Percentiles rank a stretch among this genome's conserved stretches.
Evolutionary conservation across 1,140 invertebrate species (phyloP).

Genomic region (Mesaphorura yosii): DNA sequence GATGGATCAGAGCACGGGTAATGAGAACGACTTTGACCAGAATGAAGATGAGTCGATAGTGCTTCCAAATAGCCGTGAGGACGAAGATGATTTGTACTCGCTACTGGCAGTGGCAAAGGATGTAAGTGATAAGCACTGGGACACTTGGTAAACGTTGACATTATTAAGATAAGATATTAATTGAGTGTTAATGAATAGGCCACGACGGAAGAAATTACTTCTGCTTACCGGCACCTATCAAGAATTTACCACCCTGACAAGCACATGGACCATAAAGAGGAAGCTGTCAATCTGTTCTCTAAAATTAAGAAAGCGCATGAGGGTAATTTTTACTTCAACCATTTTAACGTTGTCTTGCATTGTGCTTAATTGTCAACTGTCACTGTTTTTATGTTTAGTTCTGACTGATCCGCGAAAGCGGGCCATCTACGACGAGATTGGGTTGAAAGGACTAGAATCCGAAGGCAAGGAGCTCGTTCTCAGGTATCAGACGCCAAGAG

Average conservation of each 20-base stretch:
- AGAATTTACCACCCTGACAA: slow-evolving; percentile 92
- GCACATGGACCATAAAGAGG: slow-evolving; percentile 66
- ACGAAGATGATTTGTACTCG: slow-evolving; percentile 5
- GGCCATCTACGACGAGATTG: slow-evolving; percentile 68
- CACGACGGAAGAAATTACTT: slow-evolving; percentile 73
- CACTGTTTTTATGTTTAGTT: slow-evolving; percentile 43
- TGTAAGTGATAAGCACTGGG: background rate
- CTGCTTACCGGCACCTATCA: slow-evolving; percentile 77
- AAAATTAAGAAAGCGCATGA: slow-evolving; percentile 87
- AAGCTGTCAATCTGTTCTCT: slow-evolving; percentile 83
- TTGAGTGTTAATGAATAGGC: slow-evolving; percentile 47
- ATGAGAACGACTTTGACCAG: background rate
- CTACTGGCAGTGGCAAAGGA: background rate
- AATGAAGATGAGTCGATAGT: background rate
- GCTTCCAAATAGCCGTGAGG: background rate
- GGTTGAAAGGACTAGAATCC: slow-evolving; percentile 67
- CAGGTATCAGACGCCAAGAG: slow-evolving; percentile 75
- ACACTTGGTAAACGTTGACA: background rate
- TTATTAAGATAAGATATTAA: background rate
- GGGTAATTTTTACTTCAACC: slow-evolving; percentile 47
- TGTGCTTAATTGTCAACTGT: slow-evolving; percentile 1
- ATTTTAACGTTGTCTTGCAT: slow-evolving; percentile 3
- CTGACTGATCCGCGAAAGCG: slow-evolving; percentile 62
- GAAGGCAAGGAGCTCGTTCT: slow-evolving; percentile 87
- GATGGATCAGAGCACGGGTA: too few species aligned